Base-by-base conservation (phyloP, 1,140 invertebrate species). In the Bradysia coprophila region DNA sequence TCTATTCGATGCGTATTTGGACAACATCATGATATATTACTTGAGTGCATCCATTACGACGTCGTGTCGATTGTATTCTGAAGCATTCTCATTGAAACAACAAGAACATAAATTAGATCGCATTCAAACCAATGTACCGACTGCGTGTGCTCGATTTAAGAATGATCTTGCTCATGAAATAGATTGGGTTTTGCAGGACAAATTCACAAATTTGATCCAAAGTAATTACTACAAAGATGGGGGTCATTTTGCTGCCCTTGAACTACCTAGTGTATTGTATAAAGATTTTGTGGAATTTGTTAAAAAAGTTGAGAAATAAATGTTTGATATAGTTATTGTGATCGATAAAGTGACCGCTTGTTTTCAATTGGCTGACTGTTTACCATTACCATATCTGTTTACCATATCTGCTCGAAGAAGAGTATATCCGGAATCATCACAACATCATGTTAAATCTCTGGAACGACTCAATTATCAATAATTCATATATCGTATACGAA, bases 1-100 rank as follows among this genome's bases (percentile, higher is more conserved):
- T 51, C 69, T 66, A 0, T 53, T 81, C 42, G 80, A 86, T 36
- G 78, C 89, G 43, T 56, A 93, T 2, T 59, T 94, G 1, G 89
- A 91, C 48, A 89, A 90, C 53, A 52, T 93, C 0, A 92, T 90
- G 81, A 57, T 92, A 21, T 94, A 93, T 56, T 93, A 85, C 77
- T 50, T 78, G 0, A 76, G 77, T 0, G 74, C 74, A 44, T 75
- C 74, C 1, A 81, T 88, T 5, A 81, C 79, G 0, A 78, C 81
- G 0, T 81, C 82, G 1, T 65, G 75, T 49, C 66, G 88, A 33
- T 57, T 87, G 9, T 91, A 89, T 47, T 66, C 76, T 1, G 85
- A 90, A 59, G 61, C 52, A 1, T 69, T 75, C 21, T 59, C 45
- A 9, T 51, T 51, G 20, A 56, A 51, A 2, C 53, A 67, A n/a